These are phyloP conservation scores for Clunio marinus DNA, from an alignment of 2,888 invertebrate species.

Conservation along the genomic window DNA sequence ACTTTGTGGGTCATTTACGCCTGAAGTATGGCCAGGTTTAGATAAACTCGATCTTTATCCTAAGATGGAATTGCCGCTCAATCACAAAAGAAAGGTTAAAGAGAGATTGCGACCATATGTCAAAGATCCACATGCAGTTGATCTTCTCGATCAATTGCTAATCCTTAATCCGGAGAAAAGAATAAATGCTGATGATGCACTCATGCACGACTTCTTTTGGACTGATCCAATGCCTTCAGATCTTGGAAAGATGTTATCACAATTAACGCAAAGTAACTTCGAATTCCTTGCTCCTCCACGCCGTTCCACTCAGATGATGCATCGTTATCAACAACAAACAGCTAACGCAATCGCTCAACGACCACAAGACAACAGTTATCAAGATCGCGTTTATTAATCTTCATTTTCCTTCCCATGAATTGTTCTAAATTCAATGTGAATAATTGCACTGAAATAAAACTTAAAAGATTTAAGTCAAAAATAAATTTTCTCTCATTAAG, in stretches of 20 bases:
- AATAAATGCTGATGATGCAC: constrained; percentile 82
- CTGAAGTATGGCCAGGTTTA: constrained; percentile 91
- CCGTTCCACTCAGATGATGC: constrained; percentile 62
- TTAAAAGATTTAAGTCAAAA: background rate
- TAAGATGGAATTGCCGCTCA: constrained; percentile 81
- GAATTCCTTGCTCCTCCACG: constrained; percentile 77
- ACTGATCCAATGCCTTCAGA: constrained; percentile 94
- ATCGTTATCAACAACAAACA: constrained; percentile 64
- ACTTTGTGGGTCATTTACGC: constrained; percentile 91
- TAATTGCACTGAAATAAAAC: background rate
- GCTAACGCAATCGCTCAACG: constrained; percentile 53
- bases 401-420: background rate
- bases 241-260: constrained; percentile 84
- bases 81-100: constrained; percentile 80
- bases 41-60: constrained; percentile 82
- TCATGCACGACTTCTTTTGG: constrained; percentile 99
- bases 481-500: background rate
- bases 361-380: constrained; percentile 76
- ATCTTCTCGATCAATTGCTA: constrained; percentile 85
- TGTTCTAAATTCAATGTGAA: background rate
- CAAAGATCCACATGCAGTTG: constrained; percentile 87
- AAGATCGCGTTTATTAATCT: constrained; percentile 74
- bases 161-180: constrained; percentile 85
- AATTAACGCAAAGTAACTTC: constrained; percentile 86
- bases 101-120: constrained; percentile 84